These are phyloP conservation scores for Clarias batrachus DNA, from an alignment of 2,113 vertebrate species.

Conservation along the genomic window DNA sequence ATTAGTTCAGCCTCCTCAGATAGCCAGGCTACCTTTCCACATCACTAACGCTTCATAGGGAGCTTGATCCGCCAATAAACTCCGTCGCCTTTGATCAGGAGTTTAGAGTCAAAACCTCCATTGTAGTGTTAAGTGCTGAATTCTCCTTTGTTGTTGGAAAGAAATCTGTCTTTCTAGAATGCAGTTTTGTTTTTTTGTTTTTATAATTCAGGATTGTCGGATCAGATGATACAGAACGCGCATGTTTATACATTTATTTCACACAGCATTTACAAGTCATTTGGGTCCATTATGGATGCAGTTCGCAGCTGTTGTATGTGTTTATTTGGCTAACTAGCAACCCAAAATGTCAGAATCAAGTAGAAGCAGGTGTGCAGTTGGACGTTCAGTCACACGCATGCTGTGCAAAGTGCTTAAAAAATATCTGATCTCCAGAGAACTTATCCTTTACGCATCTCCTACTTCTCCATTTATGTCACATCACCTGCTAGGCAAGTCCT, in stretches of 20 bases:
- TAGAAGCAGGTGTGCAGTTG: constrained; percentile 33
- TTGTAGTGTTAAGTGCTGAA: constrained; percentile 34
- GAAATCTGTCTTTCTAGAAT: background rate
- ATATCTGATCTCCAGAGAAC: constrained; percentile 3
- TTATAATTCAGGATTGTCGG: background rate
- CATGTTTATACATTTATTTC: constrained; percentile 26
- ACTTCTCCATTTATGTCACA: constrained; percentile 34
- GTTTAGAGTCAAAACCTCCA: constrained; percentile 28
- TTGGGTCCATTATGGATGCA: constrained; percentile 1
- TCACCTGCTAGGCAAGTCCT: constrained; percentile 46
- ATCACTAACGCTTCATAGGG: constrained; percentile 60
- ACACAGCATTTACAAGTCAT: constrained; percentile 21
- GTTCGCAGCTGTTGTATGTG: constrained; percentile 3
- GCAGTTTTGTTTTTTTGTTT: background rate
- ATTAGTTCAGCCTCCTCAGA: constrained; percentile 65
- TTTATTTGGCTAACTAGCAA: constrained; percentile 44
- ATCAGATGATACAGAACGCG: background rate
- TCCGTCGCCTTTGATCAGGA: constrained; percentile 60
- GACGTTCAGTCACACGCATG: constrained; percentile 12
- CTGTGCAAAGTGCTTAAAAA: constrained; percentile 7
- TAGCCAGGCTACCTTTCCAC: constrained; percentile 60
- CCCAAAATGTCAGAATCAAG: constrained; percentile 34
- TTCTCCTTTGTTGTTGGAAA: background rate
- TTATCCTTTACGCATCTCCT: constrained; percentile 19
- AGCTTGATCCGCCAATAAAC: constrained; percentile 51